These are phyloP conservation scores for Cantharis lateralis DNA, from an alignment of 2,888 invertebrate species.

Conservation along the genomic window DNA sequence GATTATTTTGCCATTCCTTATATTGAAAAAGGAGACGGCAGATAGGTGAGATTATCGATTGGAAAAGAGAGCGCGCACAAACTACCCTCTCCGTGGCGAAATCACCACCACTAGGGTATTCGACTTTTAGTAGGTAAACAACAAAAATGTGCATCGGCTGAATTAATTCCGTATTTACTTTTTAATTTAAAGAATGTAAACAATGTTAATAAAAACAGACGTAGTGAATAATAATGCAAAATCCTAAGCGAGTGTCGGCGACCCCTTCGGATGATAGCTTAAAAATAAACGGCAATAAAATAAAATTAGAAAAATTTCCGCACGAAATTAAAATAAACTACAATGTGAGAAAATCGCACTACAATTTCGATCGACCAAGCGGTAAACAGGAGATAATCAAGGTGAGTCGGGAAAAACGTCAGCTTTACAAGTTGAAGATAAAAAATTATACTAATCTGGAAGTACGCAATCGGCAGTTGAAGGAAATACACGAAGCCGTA, in stretches of 20 bases:
- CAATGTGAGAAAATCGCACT: conserved; percentile 19
- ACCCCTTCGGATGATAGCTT: conserved; percentile 12
- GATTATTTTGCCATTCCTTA: conserved; percentile 16
- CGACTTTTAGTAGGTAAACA: not conserved
- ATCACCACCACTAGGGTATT: not conserved
- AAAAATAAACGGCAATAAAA: conserved; percentile 19
- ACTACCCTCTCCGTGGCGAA: not conserved
- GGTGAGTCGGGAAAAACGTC: conserved; percentile 1
- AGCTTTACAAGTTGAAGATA: conserved; percentile 44
- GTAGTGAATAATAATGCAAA: conserved; percentile 18
- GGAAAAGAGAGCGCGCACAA: conserved; percentile 5
- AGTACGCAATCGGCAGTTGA: conserved; percentile 47
- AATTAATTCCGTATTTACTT: not conserved
- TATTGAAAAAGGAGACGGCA: conserved; percentile 9
- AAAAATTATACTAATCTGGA: conserved; percentile 44
- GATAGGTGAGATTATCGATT: conserved; percentile 16
- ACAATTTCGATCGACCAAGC: not conserved
- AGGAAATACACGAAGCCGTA: conserved; percentile 65
- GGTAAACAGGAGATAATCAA: not conserved
- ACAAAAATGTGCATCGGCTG: not conserved
- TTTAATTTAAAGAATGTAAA: conserved; percentile 10
- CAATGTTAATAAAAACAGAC: conserved; percentile 13
- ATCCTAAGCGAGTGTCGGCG: conserved; percentile 9
- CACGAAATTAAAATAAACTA: conserved; percentile 19
- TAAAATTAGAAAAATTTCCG: conserved; percentile 19